Base-by-base conservation (phyloP, 2,797 vertebrate species). In the Sebastes nivosus region DNA sequence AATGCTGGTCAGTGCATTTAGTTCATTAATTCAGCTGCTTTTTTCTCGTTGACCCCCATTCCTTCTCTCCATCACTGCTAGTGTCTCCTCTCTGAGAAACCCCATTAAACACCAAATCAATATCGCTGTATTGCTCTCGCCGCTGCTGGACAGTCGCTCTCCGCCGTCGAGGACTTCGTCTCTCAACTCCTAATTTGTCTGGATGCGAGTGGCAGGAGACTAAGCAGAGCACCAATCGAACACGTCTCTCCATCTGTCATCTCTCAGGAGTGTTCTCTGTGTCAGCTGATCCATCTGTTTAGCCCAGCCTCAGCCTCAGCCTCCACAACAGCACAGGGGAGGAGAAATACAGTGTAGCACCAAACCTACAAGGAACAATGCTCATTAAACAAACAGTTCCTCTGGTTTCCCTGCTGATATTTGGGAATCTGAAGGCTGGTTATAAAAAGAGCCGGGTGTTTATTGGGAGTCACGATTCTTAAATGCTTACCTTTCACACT, bases 41-140 rank as follows among this genome's bases (percentile, higher is more conserved):
- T 90, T 87, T 73, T 79, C 25, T 77, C 32, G 14, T 42, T 42
- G 46, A 82, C 59, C 75, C 75, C 27, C 58, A 34, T 58, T 69
- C n/a, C 61, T 36, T 64, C 60, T 67, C 55, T 18, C 67, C 74
- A 20, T 72, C 63, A 24, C 20, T 66, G 67, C 69, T 58, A 25
- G 27, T 58, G 25, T 65, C 80, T 58, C 75, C 75, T 64, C 75
- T 69, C 77, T 60, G 63, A 91, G 82, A 92, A 89, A 86, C 86
- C 83, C 81, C 78, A 92, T 91, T 87, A 85, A 85, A 89, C 87
- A 84, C 89, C 84, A 92, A 93, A 92, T 93, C 91, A 85, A 90
- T 94, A 89, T 80, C 46, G 52, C 58, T 70, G 20, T 52, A 76
- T 89, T 77, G 75, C 73, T 80, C 57, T 27, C 1, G 38, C 70